phyloP scores from a whole-genome alignment of 1,140 invertebrate species.

The Drosophila tani region DNA sequence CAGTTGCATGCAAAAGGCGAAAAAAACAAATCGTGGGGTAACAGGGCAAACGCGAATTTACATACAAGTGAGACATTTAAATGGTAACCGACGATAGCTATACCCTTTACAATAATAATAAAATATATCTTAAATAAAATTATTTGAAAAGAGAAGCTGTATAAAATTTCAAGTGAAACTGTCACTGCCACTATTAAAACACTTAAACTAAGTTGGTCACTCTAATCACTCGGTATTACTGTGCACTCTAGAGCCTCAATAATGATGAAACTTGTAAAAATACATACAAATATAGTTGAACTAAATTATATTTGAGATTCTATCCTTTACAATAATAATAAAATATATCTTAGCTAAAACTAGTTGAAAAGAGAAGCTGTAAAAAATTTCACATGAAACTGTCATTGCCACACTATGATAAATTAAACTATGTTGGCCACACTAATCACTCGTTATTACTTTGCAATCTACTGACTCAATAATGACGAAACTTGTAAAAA shows the following conservation, averaged over 20 bases:
- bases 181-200: background rate
- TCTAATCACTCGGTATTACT: too few relatives aligned
- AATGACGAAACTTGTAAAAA: too few relatives aligned
- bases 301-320: too few relatives aligned
- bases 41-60: conserved; percentile 30
- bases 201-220: background rate
- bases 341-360: background rate
- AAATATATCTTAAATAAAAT: background rate
- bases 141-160: background rate
- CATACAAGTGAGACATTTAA: conserved; percentile 1
- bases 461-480: too few relatives aligned
- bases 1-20: conserved; percentile 30
- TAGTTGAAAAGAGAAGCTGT: background rate
- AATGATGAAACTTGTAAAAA: too few relatives aligned
- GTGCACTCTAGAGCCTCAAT: too few relatives aligned
- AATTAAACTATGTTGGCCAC: background rate
- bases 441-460: too few relatives aligned
- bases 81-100: background rate
- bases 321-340: background rate
- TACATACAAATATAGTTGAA: too few relatives aligned
- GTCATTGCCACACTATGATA: background rate
- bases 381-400: background rate
- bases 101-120: background rate
- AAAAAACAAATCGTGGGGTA: conserved; percentile 6
- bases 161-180: background rate